Conservation (phyloP, 1,140 invertebrate genomes). For the Trialeurodes vaporariorum region DNA sequence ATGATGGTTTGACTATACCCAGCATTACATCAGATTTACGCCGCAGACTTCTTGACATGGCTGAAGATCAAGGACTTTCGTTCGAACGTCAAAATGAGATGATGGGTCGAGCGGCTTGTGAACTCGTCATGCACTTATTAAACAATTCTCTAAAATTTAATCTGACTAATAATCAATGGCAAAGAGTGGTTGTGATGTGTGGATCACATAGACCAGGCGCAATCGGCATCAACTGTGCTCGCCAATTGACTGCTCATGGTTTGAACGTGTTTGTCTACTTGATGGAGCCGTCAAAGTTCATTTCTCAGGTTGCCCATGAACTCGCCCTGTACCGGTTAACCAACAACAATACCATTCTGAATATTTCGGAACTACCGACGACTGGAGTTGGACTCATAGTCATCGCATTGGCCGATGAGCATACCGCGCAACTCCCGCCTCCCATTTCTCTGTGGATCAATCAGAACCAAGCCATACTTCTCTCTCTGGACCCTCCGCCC, state of each 20-base stretch:
- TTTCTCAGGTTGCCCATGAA: conserved; percentile 38
- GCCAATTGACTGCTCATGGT: conserved; percentile 71
- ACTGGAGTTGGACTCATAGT: conserved; percentile 29
- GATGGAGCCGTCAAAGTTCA: conserved; percentile 37
- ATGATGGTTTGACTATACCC: conserved; percentile 65
- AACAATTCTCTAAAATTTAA: conserved; percentile 33
- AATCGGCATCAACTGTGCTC: conserved; percentile 48
- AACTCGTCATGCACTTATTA: conserved; percentile 62
- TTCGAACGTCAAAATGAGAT: conserved; percentile 57
- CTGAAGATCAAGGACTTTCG: conserved; percentile 52
- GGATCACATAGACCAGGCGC: conserved; percentile 56
- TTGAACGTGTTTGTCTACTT: conserved; percentile 56
- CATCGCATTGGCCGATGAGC: conserved; percentile 45
- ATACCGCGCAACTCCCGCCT: conserved; percentile 23
- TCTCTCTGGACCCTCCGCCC: conserved; percentile 68
- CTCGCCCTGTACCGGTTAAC: conserved; percentile 49
- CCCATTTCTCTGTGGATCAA: conserved; percentile 49
- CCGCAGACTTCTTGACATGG: conserved; percentile 48
- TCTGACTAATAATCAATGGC: conserved; percentile 46
- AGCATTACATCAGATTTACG: conserved; percentile 54
- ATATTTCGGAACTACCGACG: background rate
- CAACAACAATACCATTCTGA: background rate
- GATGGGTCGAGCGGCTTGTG: conserved; percentile 59
- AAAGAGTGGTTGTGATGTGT: conserved; percentile 61
- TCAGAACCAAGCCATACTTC: conserved; percentile 58